phyloP scores from a whole-genome alignment of 1,140 invertebrate genomes.

The Papilio helenus region DNA sequence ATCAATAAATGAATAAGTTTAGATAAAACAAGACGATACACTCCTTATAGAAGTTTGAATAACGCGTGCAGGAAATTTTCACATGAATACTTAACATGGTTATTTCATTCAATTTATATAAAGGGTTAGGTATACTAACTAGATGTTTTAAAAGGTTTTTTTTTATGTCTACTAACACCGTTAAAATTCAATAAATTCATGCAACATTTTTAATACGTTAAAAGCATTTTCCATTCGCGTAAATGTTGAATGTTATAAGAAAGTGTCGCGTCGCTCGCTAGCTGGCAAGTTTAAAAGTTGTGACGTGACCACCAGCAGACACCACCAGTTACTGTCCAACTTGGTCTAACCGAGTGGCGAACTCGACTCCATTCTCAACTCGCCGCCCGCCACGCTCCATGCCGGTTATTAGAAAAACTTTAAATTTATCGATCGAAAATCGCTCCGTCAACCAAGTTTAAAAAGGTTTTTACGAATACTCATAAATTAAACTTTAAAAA shows the following conservation, averaged over 20 bases:
- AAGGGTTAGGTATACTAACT: too few relatives aligned
- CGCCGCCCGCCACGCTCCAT: not conserved
- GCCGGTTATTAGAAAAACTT: slow-evolving; percentile 57
- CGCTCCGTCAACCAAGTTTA: slow-evolving; percentile 11
- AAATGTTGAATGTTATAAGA: slow-evolving; percentile 37
- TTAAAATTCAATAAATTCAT: too few relatives aligned
- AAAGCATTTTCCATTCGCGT: slow-evolving; percentile 16
- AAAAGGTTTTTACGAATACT: not conserved
- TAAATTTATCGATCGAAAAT: slow-evolving; percentile 48
- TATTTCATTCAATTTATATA: too few relatives aligned
- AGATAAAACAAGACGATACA: too few relatives aligned
- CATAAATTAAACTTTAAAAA: too few relatives aligned
- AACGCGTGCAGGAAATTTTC: too few relatives aligned
- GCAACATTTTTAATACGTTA: not conserved
- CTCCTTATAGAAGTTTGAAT: too few relatives aligned
- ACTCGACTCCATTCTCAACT: slow-evolving; percentile 48
- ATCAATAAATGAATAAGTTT: too few relatives aligned
- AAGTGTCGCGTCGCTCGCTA: slow-evolving; percentile 48
- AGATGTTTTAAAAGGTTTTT: too few relatives aligned
- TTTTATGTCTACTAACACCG: too few relatives aligned
- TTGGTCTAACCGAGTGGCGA: slow-evolving; percentile 44
- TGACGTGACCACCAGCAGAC: slow-evolving; percentile 52
- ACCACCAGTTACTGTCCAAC: slow-evolving; percentile 50
- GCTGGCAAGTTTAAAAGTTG: slow-evolving; percentile 58
- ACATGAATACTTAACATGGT: too few relatives aligned